Conservation (phyloP, 2,797 vertebrate species). For the Lateolabrax maculatus region DNA sequence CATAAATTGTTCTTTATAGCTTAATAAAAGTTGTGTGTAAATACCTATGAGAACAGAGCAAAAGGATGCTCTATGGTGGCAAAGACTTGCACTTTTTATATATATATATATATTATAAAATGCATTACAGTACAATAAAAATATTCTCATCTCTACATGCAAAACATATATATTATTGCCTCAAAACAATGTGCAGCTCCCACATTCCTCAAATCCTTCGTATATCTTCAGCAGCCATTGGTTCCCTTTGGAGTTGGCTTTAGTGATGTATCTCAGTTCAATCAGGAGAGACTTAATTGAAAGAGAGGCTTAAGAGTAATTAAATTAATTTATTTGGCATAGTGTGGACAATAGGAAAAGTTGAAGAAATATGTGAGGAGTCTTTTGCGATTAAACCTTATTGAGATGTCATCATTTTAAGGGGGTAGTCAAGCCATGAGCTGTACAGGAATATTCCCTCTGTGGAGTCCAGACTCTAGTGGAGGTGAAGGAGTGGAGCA, state of each 20-base stretch:
- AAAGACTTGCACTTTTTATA: not conserved
- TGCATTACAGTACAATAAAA: not conserved
- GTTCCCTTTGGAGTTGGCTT: conserved; percentile 26
- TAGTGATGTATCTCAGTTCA: conserved; percentile 12
- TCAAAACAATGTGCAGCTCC: conserved; percentile 11
- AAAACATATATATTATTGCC: not conserved
- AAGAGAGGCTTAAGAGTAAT: not conserved
- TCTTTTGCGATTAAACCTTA: not conserved
- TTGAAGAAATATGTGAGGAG: not conserved
- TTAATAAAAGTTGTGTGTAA: conserved; percentile 2
- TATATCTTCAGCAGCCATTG: conserved; percentile 16
- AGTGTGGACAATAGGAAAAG: not conserved
- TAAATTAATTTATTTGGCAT: not conserved
- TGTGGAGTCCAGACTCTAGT: too few relatives aligned
- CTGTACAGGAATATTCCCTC: not conserved
- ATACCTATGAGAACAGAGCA: not conserved
- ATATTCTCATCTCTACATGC: not conserved
- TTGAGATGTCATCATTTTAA: not conserved
- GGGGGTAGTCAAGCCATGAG: not conserved
- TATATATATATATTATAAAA: too few relatives aligned
- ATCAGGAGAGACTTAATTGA: not conserved
- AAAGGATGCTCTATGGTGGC: not conserved
- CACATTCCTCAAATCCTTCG: conserved; percentile 20
- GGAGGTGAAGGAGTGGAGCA: not conserved
- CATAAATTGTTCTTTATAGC: not conserved